Evolutionary conservation across 2,113 vertebrate species (phyloP).

Genomic region (Callipepla californica): DNA sequence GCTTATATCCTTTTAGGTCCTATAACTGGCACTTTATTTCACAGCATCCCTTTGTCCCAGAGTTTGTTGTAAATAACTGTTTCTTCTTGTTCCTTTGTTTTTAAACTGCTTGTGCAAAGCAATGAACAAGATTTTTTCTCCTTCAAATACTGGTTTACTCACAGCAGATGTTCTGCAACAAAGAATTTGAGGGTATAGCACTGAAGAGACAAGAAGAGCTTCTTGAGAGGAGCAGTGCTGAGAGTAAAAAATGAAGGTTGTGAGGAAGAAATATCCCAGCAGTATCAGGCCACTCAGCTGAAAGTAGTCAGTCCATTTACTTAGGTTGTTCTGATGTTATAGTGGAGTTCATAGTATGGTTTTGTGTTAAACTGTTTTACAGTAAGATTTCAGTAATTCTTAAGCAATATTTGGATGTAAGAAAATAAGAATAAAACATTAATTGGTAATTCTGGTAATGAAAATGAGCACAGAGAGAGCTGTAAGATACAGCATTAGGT

Average conservation of each 20-base stretch:
- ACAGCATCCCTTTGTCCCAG: slow-evolving; percentile 23
- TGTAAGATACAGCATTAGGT: not conserved
- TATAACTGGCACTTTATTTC: not conserved
- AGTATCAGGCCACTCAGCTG: not conserved
- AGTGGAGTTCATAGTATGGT: not conserved
- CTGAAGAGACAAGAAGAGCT: not conserved
- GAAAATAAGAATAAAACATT: not conserved
- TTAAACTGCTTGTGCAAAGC: not conserved
- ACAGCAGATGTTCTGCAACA: slow-evolving; percentile 46
- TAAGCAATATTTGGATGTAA: not conserved
- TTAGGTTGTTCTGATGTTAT: not conserved
- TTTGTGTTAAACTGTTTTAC: slow-evolving; percentile 5
- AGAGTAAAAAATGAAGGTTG: not conserved
- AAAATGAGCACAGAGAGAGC: not conserved
- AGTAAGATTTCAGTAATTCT: not conserved
- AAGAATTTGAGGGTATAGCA: slow-evolving; percentile 3
- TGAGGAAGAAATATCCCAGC: not conserved
- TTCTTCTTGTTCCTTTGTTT: not conserved
- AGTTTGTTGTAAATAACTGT: slow-evolving; percentile 3
- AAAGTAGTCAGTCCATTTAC: not conserved
- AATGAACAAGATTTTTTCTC: not conserved
- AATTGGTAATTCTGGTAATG: not conserved
- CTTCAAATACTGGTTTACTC: not conserved
- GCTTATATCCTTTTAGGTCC: not conserved
- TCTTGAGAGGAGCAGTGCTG: not conserved